Evolutionary conservation across 1,140 invertebrate genomes (phyloP), one percentile per base, ranked within the genome.

Genomic region (Drosophila pallidifrons): DNA sequence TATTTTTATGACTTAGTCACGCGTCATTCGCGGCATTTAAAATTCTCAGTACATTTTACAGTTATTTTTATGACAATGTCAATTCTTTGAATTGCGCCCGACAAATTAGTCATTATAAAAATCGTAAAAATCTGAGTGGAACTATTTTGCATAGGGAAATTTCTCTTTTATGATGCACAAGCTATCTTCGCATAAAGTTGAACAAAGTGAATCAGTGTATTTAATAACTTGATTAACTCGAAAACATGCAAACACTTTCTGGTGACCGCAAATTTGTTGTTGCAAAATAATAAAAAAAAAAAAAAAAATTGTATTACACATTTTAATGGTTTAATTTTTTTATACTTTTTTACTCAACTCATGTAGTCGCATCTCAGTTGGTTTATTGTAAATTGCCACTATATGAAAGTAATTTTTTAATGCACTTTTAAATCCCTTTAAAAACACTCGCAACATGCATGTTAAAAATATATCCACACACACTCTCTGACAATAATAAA

Each of bases 341-440:
- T 47, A 38, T 38, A 6, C 32, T 3, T 38, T 1, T 38, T 38
- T 38, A 10, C 35, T 10, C 10, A 3, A 10, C 35, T 47, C 30
- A 1, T 15, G 1, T 57, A 7, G 15, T 35, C 20, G 32, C 43
- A 15, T 61, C 45, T 46, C 57, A 52, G 59, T 71, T 46, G 59
- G 72, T 74, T 76, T 47, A 71, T 76, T 87, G 82, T 76, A 79
- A 73, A 87, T 87, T 87, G 82, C 55, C 71, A 65, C 70, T 66
- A 58, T 65, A 70, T 65, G 65, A 70, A 86, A 82, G 65, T 69
- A 79, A 86, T 86, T 87, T 83, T 82, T 82, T 79, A 79, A 81
- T 82, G 54, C 79, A 87, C 75, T 75, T 82, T 85, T 79, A 69
- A 81, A 67, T 49, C 78, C 69, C 69, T 85, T 80, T 73, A 77